A percentile compares a stretch with the other conserved stretches of the same genome.
Conservation (phyloP, 64 coral and sea anemone species). For the Platygyra sinensis region DNA sequence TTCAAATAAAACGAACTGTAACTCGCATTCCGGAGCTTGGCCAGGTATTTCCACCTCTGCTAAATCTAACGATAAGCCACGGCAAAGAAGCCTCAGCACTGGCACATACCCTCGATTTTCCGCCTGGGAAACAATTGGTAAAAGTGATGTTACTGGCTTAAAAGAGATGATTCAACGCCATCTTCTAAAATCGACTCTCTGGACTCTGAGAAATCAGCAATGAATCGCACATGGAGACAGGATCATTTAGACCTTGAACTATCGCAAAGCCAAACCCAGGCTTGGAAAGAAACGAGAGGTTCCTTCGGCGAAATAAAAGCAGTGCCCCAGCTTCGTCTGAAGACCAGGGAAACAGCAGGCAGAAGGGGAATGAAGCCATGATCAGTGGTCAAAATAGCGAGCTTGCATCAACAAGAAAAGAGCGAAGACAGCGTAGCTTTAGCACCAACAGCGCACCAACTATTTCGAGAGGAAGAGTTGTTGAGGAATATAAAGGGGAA, state of each 20-base stretch:
- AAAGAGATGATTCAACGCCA: not conserved
- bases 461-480: not conserved
- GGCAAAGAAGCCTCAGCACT: slow-evolving; percentile 17
- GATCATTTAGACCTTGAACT: not conserved
- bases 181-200: not conserved
- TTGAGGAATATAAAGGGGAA: not conserved
- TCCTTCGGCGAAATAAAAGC: not conserved
- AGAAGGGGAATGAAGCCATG: not conserved
- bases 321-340: not conserved
- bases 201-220: not conserved
- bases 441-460: not conserved
- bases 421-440: not conserved
- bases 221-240: not conserved
- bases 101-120: not conserved
- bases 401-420: not conserved
- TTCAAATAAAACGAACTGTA: not conserved
- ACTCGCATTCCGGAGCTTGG: not conserved
- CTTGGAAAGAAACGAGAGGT: not conserved
- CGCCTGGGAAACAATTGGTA: not conserved
- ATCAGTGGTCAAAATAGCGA: not conserved
- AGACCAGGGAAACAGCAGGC: not conserved
- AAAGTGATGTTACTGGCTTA: not conserved
- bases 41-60: not conserved
- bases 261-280: not conserved
- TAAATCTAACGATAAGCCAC: not conserved